Conservation (phyloP, 2,797 vertebrate species). For the Coccyzus lansbergi region DNA sequence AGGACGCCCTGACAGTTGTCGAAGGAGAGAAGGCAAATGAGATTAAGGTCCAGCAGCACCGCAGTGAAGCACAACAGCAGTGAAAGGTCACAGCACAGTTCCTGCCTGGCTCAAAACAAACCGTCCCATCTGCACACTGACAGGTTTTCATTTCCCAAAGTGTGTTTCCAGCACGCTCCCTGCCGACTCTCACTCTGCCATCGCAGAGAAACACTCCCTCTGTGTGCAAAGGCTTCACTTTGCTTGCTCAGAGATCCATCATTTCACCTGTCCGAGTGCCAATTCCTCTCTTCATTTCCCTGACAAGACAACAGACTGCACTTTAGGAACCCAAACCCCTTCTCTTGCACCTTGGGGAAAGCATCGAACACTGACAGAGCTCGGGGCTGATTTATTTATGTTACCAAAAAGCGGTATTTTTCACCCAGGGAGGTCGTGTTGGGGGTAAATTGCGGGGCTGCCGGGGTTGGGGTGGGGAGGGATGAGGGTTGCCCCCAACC, state of each 20-base stretch:
- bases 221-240: no score
- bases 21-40: neutral
- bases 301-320: neutral
- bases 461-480: no score
- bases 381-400: neutral
- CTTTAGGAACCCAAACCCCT: neutral
- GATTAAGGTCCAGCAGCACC: neutral
- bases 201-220: no score
- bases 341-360: neutral
- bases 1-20: neutral
- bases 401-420: no score
- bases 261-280: no score
- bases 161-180: no score
- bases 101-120: neutral
- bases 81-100: neutral
- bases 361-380: neutral
- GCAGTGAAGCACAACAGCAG: neutral
- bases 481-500: no score
- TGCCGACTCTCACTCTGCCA: no score
- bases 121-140: accelerated
- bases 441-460: neutral
- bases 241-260: no score
- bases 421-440: no score
- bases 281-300: neutral
- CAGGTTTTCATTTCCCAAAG: no score